Evolutionary conservation across 2,113 vertebrate species (phyloP).

Genomic region (Polypterus bichir): DNA sequence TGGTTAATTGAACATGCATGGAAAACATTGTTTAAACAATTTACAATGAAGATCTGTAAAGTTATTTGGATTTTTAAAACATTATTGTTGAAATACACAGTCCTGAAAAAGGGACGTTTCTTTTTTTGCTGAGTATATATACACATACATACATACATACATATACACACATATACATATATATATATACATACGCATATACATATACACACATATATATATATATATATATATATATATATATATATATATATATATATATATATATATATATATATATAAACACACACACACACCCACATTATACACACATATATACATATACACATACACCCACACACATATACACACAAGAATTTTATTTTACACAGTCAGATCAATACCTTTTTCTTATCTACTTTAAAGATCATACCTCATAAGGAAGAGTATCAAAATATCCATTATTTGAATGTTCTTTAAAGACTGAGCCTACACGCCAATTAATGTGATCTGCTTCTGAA

Average conservation of each 20-base stretch:
- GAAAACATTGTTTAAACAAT: too few species aligned
- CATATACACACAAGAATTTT: constrained; percentile 38
- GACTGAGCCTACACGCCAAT: constrained; percentile 2
- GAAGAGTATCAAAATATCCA: constrained; percentile 90
- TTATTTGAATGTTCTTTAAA: constrained; percentile 54
- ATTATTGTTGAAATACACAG: too few species aligned
- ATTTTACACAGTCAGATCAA: too few species aligned
- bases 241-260: not conserved
- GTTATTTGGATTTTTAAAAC: too few species aligned
- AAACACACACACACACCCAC: constrained; percentile 23
- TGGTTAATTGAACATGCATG: too few species aligned
- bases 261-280: too few species aligned
- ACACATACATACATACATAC: constrained; percentile 44
- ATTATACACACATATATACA: too few species aligned
- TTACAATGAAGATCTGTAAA: too few species aligned
- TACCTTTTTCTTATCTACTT: constrained; percentile 10
- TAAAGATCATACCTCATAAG: constrained; percentile 75
- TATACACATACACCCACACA: constrained; percentile 29
- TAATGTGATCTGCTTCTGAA: constrained; percentile 56
- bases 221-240: too few species aligned
- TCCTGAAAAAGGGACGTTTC: too few species aligned
- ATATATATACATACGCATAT: too few species aligned
- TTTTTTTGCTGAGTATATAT: too few species aligned
- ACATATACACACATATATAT: not conserved
- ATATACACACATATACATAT: constrained; percentile 41